Percentiles rank a stretch among this genome's conserved stretches.
phyloP scores from a whole-genome alignment of 2,113 vertebrate genomes.

The Rousettus leschenaultii region DNA sequence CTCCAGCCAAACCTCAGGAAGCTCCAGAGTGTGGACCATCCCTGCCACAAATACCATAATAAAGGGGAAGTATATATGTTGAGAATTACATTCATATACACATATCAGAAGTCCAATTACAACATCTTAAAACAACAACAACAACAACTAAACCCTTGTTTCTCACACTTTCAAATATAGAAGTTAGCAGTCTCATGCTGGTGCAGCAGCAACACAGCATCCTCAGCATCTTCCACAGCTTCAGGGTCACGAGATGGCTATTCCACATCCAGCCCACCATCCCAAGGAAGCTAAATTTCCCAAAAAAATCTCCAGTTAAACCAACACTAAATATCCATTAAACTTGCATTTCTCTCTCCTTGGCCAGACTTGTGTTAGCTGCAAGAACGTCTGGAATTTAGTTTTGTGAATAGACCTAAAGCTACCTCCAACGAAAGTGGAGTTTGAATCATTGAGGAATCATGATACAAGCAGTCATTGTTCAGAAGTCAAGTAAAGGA shows the following conservation, averaged over 20 bases:
- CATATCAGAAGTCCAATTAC: not conserved
- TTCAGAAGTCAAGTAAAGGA: not conserved
- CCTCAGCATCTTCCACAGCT: not conserved
- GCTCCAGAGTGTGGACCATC: not conserved
- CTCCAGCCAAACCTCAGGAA: not conserved
- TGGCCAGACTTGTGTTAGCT: not conserved
- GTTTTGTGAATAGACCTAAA: not conserved
- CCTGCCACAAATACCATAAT: not conserved
- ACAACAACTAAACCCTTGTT: no score
- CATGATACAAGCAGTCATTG: not conserved
- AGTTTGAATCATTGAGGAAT: not conserved
- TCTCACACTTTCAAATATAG: not conserved
- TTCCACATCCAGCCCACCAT: not conserved
- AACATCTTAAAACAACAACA: fast-evolving
- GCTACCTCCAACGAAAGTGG: not conserved
- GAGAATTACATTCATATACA: not conserved
- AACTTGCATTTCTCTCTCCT: not conserved
- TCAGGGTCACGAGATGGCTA: not conserved
- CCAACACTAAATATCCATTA: not conserved
- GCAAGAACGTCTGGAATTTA: not conserved
- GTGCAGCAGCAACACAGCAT: not conserved
- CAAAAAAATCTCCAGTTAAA: not conserved
- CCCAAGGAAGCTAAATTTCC: not conserved
- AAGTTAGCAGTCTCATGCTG: not conserved
- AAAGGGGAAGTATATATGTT: not conserved